Evolutionary conservation across 2,888 invertebrate species (phyloP).

Genomic region (Tubulanus polymorphus): DNA sequence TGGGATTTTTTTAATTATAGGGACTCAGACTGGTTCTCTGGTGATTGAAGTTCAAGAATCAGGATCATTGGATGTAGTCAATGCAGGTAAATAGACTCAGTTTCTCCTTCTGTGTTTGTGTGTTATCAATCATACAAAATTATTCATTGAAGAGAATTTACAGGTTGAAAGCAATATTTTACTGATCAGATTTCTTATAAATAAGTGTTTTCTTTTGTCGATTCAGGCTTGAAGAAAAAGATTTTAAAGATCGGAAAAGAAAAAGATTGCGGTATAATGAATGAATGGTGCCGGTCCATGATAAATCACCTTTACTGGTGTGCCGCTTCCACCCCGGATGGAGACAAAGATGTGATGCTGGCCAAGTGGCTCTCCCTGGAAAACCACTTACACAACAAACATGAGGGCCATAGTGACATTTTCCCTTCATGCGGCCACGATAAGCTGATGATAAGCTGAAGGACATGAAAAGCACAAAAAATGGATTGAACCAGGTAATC

Average conservation of each 20-base stretch:
- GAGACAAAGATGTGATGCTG: slow-evolving; percentile 14
- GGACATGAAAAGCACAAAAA: slow-evolving; percentile 9
- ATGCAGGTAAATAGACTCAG: too few species aligned
- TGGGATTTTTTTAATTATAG: too few species aligned
- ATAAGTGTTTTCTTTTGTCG: too few species aligned
- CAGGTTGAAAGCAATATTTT: too few species aligned
- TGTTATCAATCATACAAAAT: too few species aligned
- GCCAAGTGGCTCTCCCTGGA: slow-evolving; percentile 19
- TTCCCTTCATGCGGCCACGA: slow-evolving; percentile 16
- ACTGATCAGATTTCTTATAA: too few species aligned
- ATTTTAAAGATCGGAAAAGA: slow-evolving; percentile 11
- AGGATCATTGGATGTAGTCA: too few species aligned
- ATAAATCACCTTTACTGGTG: slow-evolving; percentile 22
- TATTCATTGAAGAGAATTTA: too few species aligned
- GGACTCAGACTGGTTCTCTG: too few species aligned
- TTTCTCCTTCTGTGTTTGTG: too few species aligned
- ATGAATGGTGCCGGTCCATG: slow-evolving; percentile 15
- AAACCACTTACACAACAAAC: slow-evolving; percentile 21
- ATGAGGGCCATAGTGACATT: slow-evolving; percentile 12
- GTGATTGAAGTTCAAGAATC: too few species aligned
- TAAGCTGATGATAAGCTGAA: slow-evolving; percentile 4
- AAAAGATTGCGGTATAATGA: slow-evolving; percentile 8
- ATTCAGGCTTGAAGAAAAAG: slow-evolving; percentile 15
- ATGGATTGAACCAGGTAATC: slow-evolving; percentile 7
- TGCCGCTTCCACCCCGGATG: slow-evolving; percentile 16